Conservation (phyloP, 2,888 invertebrate species). For the Erebia epiphron region DNA sequence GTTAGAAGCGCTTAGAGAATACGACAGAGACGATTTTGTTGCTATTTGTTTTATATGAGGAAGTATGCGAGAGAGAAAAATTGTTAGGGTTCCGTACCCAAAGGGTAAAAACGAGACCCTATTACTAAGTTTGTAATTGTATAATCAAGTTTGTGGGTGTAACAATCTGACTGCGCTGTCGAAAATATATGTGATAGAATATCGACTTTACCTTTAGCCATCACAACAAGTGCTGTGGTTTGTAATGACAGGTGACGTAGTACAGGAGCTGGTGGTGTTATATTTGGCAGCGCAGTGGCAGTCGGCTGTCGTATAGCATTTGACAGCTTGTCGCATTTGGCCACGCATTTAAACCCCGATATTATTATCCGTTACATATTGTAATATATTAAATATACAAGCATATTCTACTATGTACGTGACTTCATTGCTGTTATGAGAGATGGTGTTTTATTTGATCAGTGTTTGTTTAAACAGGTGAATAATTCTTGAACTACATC, state of each 20-base stretch:
- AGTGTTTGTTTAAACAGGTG: not conserved
- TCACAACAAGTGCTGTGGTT: not conserved
- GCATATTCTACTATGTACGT: not conserved
- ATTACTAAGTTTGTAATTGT: not conserved
- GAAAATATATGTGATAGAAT: not conserved
- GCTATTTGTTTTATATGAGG: constrained; percentile 2
- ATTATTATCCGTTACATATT: constrained; percentile 20
- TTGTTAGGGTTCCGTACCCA: too few relatives aligned
- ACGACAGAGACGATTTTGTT: not conserved
- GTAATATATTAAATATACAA: constrained; percentile 41
- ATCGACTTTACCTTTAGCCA: not conserved
- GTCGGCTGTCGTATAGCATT: constrained; percentile 30
- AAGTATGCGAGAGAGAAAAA: not conserved
- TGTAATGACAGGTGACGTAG: not conserved
- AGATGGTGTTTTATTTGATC: not conserved
- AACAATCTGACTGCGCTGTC: constrained; percentile 13
- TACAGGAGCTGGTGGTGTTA: constrained; percentile 5
- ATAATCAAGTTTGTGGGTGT: constrained; percentile 4
- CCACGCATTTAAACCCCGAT: constrained; percentile 40
- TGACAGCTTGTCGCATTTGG: constrained; percentile 39
- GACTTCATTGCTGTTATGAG: constrained; percentile 8
- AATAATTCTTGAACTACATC: not conserved
- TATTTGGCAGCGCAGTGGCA: constrained; percentile 16
- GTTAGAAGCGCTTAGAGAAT: constrained; percentile 16
- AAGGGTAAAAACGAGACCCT: too few relatives aligned